Percentiles rank a stretch among this genome's conserved stretches.
phyloP scores from a whole-genome alignment of 2,888 invertebrate genomes.

The Tipula vernalis region DNA sequence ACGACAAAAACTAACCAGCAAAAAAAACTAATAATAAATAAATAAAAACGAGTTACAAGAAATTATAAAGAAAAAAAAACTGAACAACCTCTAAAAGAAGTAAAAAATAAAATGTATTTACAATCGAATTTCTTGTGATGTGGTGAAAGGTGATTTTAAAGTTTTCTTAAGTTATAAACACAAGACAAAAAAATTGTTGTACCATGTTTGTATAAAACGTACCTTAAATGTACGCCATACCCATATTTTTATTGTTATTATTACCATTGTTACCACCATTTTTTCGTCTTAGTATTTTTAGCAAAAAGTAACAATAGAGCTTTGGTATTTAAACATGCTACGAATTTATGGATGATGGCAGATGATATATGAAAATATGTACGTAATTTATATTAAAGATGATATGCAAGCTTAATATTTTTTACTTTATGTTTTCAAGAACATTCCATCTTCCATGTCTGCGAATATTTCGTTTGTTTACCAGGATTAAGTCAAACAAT shows the following conservation, averaged over 20 bases:
- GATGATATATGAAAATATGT: too few relatives aligned
- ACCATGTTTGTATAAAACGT: neutral
- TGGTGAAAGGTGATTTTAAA: slow-evolving; percentile 5
- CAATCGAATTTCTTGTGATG: slow-evolving; percentile 8
- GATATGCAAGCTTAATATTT: too few relatives aligned
- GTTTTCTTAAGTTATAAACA: neutral
- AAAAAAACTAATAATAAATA: neutral
- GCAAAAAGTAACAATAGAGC: neutral
- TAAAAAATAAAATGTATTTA: neutral
- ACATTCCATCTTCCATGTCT: too few relatives aligned
- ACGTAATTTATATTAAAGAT: too few relatives aligned
- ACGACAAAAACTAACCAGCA: neutral
- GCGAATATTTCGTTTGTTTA: too few relatives aligned
- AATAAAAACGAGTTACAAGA: neutral
- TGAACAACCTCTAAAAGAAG: neutral
- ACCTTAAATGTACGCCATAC: neutral
- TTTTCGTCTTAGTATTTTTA: neutral
- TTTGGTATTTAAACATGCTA: neutral
- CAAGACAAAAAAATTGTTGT: neutral
- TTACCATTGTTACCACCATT: neutral
- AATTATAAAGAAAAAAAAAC: neutral
- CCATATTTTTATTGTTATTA: neutral
- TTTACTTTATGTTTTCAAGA: too few relatives aligned
- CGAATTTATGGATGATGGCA: neutral
- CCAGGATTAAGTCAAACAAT: too few relatives aligned